Evolutionary conservation across 2,113 vertebrate genomes (phyloP), one percentile per base, ranked within the genome.

Genomic region (Lepus americanus): DNA sequence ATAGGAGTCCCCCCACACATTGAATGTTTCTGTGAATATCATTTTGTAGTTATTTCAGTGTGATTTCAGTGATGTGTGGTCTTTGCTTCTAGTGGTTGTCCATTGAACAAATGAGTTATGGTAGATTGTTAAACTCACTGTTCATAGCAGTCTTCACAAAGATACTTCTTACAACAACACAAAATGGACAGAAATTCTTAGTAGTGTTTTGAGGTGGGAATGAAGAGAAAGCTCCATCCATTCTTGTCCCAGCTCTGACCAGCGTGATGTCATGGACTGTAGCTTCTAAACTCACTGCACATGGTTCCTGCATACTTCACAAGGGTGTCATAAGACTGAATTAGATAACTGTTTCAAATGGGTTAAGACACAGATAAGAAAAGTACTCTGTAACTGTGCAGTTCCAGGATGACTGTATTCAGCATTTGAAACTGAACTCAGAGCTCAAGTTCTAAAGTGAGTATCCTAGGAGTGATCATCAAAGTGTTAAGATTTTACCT

Each of bases 1-100:
- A 17, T 55, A 25, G 29, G 80, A 97, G 19, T 92, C 91, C 36
- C 36, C n/a, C 59, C 73, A 87, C 79, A 39, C 91, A 59, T 59
- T 76, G 29, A 79, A 64, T 69, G 55, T 94, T 33, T 81, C 25
- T 80, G 10, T 61, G 14, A 82, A 36, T 81, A 86, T n/a, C 10
- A 74, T 92, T 84, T 92, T 79, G 31, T 9, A 31, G 2, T 63
- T 80, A 51, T 76, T 85, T 96, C 73, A 80, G 20, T 70, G 31
- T 14, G 67, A 13, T 84, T 86, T 86, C 74, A 76, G 2, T 88
- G 39, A 49, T 84, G 3, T 49, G 82, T 92, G 70, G 61, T 49
- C 33, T 91, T 85, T 44, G 29, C 25, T 87, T 96, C 83, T 87
- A 27, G 31, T 89, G 39, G 6, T 53, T 94, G 14, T 79, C 6